Evolutionary conservation across 2,113 vertebrate species (phyloP).

Genomic region (Rutilus rutilus): DNA sequence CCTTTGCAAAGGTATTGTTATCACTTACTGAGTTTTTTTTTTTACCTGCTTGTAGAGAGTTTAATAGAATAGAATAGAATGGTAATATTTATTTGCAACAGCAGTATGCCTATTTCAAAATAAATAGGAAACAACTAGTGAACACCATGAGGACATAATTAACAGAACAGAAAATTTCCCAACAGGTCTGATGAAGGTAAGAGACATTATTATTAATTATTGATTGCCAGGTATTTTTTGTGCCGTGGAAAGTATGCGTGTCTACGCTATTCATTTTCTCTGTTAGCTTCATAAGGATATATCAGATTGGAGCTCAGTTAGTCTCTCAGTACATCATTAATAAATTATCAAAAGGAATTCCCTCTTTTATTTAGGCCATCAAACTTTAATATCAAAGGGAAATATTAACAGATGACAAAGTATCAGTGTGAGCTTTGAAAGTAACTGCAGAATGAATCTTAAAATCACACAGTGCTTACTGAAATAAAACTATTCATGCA

Average conservation of each 20-base stretch:
- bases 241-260: neutral
- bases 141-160: neutral
- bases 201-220: conserved; percentile 4
- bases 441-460: conserved; percentile 1
- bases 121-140: neutral
- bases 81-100: neutral
- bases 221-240: neutral
- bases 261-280: neutral
- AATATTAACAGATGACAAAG: conserved; percentile 47
- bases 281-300: conserved; percentile 37
- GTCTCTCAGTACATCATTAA: conserved; percentile 39
- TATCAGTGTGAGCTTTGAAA: neutral
- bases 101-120: neutral
- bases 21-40: conserved; percentile 1
- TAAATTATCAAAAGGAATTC: conserved; percentile 55
- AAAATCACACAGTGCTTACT: neutral
- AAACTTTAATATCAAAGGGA: conserved; percentile 49
- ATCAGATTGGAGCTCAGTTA: conserved; percentile 2
- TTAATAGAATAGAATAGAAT: neutral
- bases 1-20: conserved; percentile 8
- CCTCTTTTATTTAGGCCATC: conserved; percentile 37
- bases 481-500: neutral
- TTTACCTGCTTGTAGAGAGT: neutral
- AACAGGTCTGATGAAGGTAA: conserved; percentile 22
- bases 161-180: neutral